Evolutionary conservation across 2,888 invertebrate genomes (phyloP), one percentile per base, ranked within the genome.

Genomic region (Biston stratarius): DNA sequence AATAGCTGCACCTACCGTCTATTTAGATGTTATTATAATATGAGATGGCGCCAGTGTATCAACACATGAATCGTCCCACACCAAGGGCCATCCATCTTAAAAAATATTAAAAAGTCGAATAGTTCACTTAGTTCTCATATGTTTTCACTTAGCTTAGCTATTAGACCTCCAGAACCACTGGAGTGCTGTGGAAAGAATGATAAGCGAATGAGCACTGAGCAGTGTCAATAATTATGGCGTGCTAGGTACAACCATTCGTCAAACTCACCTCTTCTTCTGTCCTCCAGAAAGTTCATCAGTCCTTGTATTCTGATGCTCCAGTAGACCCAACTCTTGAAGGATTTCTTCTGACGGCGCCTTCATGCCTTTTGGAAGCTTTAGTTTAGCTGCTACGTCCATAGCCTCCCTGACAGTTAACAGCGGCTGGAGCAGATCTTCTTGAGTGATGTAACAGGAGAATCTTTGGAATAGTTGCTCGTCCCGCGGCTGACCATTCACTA

Each of bases 391-490:
- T 60, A 97, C 95, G 87, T 95, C 95, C 96, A 97, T 97, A 11
- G 97, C 94, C 84, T 98, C 97, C 9, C 93, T 85, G 0, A 97
- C 96, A 0, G 96, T 96, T 8, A 97, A 94, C 73, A 97, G 92
- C 0, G 96, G 96, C 78, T 97, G 96, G 33, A 97, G 95, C 33
- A 96, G 91, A 80, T 97, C 96, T 71, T 96, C 96, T 83, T 97
- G 97, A 74, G 97, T 97, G 77, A 97, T 97, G 90, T 97, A 97
- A 81, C 97, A 97, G 7, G 97, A 97, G 75, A 95, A 94, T 78
- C 95, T 96, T 73, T 96, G 95, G 88, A 96, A 96, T 69, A 89
- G 87, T 5, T 95, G 91, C 81, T 96, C 94, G 79, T 97, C 95
- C 36, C 97, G 92, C 0, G 88, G 87, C 71, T 94, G 90, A 5